Base-by-base conservation (phyloP, 2,888 invertebrate species). In the Sicus ferrugineus region DNA sequence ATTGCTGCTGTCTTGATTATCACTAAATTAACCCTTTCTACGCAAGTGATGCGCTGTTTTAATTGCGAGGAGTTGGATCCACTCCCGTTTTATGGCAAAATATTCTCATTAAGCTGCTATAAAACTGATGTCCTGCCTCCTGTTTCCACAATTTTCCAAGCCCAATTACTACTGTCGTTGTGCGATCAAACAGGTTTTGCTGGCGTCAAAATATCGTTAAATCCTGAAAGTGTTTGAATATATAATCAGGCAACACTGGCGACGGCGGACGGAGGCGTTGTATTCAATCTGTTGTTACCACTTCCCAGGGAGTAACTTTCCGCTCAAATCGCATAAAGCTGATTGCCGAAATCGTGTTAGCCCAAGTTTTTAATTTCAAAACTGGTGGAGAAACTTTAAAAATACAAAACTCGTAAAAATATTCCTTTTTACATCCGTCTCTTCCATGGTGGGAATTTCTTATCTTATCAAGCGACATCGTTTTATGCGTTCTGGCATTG, bases 81-180 rank as follows among this genome's bases (percentile, higher is more conserved):
- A 26, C 26, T 23, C 28, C 14, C 28, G n/a, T 46, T 11, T 23
- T 23, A 11, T 28, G 28, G 28, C 28, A 54, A 54, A 34, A 34
- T 4, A 7, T 19, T 9, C 65, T 65, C 65, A 38, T 65, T 65
- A 65, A 65, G 54, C 21, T 34, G 65, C 28, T 54, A 38, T 65
- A 54, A 65, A 65, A 38, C 34, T 23, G 6, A 52, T 34, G 65
- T 52, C 21, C 34, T 34, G 34, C 16, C 21, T 9, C 26, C 31
- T 61, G 61, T 61, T 61, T 61, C 21, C 28, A 46, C 28, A 26
- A 46, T 46, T 46, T 31, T 38, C 26, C n/a, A 16, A 23, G 42
- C 26, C 2, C 7, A 21, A 34, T 5, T 50, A 50, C 9, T 50
- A 9, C 38, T 34, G 38, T 50, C 23, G 3, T 16, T 26, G 23